These are phyloP conservation scores for Alloscopus bannaensis DNA, from an alignment of 2,888 invertebrate genomes.

Conservation along the genomic window DNA sequence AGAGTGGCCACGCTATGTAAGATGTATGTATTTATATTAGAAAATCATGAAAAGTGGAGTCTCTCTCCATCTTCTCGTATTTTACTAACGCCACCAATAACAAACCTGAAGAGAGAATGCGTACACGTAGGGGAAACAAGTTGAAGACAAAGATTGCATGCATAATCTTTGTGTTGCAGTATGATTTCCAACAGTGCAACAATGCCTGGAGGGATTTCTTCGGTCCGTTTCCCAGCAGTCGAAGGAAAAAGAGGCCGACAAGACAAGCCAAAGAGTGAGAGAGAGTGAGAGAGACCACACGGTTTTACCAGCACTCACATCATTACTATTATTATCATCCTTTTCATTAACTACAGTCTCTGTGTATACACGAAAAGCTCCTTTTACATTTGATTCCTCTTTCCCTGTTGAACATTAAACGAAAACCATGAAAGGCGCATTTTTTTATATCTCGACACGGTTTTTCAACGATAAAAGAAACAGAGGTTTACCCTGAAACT, in stretches of 20 bases:
- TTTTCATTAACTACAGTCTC: conserved; percentile 22
- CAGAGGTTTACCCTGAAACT: too few relatives aligned
- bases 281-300: conserved; percentile 48
- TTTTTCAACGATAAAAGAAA: too few relatives aligned
- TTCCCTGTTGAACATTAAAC: too few relatives aligned
- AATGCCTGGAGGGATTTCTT: conserved; percentile 59
- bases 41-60: neutral
- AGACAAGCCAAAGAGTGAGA: conserved; percentile 35
- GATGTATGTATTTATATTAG: too few relatives aligned
- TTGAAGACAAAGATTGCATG: conserved; percentile 16
- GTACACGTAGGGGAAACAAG: neutral
- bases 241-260: conserved; percentile 53
- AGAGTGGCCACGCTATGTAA: too few relatives aligned
- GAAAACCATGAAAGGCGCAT: too few relatives aligned
- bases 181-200: conserved; percentile 57
- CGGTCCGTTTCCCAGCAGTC: conserved; percentile 52
- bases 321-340: conserved; percentile 34
- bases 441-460: too few relatives aligned
- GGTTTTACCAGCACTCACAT: conserved; percentile 41
- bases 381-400: too few relatives aligned
- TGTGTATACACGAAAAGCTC: neutral
- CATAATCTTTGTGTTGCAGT: conserved; percentile 10
- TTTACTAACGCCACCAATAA: neutral
- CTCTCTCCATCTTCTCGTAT: neutral
- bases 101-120: neutral